These are phyloP conservation scores for Cephalopachus bancanus DNA, from an alignment of 2,797 vertebrate genomes.

Conservation along the genomic window DNA sequence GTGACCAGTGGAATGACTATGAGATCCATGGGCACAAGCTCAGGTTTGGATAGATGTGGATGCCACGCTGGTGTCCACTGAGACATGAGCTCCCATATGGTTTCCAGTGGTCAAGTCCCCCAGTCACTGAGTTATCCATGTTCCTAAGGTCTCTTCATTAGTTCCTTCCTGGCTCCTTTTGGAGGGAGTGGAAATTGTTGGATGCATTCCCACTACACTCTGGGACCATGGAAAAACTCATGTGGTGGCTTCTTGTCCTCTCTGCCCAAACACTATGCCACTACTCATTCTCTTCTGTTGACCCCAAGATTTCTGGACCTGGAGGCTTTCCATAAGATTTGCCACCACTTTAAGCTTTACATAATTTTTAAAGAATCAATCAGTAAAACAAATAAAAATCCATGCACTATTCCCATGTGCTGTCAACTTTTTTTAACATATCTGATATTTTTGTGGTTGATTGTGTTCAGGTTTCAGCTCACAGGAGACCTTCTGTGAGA, in stretches of 20 bases:
- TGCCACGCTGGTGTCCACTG: not conserved
- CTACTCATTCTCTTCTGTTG: not conserved
- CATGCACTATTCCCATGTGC: not conserved
- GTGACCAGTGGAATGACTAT: not conserved
- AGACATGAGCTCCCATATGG: not conserved
- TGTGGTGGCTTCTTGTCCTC: not conserved
- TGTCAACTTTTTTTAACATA: not conserved
- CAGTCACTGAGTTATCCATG: not conserved
- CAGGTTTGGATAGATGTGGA: not conserved
- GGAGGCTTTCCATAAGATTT: not conserved
- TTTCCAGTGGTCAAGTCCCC: not conserved
- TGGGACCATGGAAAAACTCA: not conserved
- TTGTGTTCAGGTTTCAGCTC: not conserved
- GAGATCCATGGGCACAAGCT: not conserved
- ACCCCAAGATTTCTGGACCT: not conserved
- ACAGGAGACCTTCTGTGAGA: not conserved
- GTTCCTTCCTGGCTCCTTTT: not conserved
- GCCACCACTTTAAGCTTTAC: not conserved
- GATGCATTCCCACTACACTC: not conserved
- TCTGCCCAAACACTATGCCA: not conserved
- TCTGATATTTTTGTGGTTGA: not conserved
- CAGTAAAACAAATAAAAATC: constrained; percentile 18
- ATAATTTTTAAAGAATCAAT: not conserved
- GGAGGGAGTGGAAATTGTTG: not conserved
- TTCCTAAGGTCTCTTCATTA: not conserved